phyloP scores from a whole-genome alignment of 2,113 vertebrate species.

The Halichoerus grypus region DNA sequence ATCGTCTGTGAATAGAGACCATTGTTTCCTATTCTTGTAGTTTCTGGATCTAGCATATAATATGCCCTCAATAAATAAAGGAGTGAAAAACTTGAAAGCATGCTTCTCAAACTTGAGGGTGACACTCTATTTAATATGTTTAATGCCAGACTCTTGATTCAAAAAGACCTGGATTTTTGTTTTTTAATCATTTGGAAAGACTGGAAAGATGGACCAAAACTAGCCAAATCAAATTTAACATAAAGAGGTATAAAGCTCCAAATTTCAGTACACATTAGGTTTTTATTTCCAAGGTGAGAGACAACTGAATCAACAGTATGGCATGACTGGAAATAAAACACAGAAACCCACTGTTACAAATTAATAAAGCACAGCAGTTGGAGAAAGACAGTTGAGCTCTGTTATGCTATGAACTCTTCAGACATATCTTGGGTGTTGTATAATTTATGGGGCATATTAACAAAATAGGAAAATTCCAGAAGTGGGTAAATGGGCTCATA shows the following conservation, averaged over 20 bases:
- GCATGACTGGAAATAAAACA: not conserved
- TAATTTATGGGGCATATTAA: not conserved
- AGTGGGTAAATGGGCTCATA: not conserved
- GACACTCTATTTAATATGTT: not conserved
- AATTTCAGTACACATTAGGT: not conserved
- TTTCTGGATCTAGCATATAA: not conserved
- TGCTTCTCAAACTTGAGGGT: not conserved
- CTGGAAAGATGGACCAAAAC: not conserved
- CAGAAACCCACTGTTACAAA: not conserved
- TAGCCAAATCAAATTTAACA: not conserved
- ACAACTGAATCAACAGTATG: not conserved
- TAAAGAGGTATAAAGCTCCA: slow-evolving; percentile 18
- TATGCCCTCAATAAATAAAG: not conserved
- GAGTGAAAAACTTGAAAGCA: slow-evolving; percentile 41
- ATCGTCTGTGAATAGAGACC: not conserved
- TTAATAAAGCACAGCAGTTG: not conserved
- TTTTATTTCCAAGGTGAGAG: not conserved
- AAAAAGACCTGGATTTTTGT: not conserved
- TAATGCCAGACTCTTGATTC: not conserved
- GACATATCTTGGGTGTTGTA: not conserved
- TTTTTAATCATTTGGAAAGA: not conserved
- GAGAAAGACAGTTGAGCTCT: not conserved
- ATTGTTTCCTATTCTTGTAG: not conserved
- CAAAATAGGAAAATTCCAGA: not conserved
- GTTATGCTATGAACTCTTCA: not conserved